Evolutionary conservation across 2,888 invertebrate genomes (phyloP), one percentile per base, ranked within the genome.

Genomic region (Eurytoma californica): DNA sequence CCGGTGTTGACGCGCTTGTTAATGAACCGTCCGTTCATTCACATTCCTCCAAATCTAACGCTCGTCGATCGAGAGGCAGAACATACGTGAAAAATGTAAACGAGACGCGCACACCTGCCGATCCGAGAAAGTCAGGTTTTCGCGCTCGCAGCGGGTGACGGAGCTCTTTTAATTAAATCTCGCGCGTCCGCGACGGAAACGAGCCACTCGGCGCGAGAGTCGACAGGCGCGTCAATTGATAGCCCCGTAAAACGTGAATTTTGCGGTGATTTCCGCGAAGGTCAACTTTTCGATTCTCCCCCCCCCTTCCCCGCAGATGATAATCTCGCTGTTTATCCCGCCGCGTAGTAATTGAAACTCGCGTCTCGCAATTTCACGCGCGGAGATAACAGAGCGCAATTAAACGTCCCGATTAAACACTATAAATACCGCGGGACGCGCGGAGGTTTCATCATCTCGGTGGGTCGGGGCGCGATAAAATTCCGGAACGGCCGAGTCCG

Each of bases 1-100:
- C 18, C n/a, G 75, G 20, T 76, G 69, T 76, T 76, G 69, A 69
- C 76, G 76, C 76, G 76, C 69, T 76, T 76, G 76, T 72, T 72
- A 72, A 72, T 72, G 70, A 60, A 28, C 49, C 20, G 30, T 18
- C 14, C n/a, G 53, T 39, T 39, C 39, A 39, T 39, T 39, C 39
- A 39, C 39, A 39, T 39, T 39, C 39, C 39, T 39, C 28, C n/a
- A 28, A 47, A 28, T 47, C 28, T 16, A 63, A 30, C 24, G 47
- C 16, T 55, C 55, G 47, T 63, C 63, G 55, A 73, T 73, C 61
- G 61, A n/a, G 30, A 51, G 14, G 53, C 3, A 55, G 16, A n/a
- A 18, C 3, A 55, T 4, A 55, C 14, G 3, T 4, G n/a, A 18
- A 7, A 16, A 2, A 55, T 18, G 2, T n/a, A 7, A 16, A 16